phyloP scores from a whole-genome alignment of 2,113 vertebrate species.

The Podarcis muralis region DNA sequence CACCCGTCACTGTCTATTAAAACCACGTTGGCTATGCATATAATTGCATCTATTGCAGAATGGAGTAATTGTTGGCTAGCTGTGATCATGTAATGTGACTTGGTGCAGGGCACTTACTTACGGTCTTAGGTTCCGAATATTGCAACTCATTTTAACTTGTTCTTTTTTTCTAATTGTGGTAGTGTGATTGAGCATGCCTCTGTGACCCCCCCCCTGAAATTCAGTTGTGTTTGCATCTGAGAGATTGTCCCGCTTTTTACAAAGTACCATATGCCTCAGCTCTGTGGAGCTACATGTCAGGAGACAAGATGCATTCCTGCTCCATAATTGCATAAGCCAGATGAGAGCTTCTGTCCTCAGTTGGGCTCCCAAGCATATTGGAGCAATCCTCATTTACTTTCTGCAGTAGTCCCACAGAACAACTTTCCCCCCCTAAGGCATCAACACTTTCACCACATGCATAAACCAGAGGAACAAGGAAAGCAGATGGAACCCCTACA shows the following conservation, averaged over 20 bases:
- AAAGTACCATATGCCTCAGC: no score
- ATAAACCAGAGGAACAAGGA: background rate
- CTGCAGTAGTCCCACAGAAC: background rate
- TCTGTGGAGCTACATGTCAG: background rate
- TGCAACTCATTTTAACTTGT: background rate
- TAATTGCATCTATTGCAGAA: background rate
- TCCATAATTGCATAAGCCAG: background rate
- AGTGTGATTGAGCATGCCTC: background rate
- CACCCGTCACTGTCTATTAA: background rate
- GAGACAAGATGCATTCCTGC: background rate
- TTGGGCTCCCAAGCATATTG: background rate
- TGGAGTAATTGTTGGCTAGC: background rate
- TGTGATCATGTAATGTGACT: background rate
- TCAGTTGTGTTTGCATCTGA: background rate
- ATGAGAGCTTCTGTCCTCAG: background rate
- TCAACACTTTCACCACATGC: background rate
- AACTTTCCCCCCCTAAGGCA: background rate
- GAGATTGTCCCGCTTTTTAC: background rate
- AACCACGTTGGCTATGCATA: background rate
- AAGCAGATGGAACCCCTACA: background rate
- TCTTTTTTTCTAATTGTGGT: background rate
- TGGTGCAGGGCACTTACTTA: slow-evolving; percentile 25
- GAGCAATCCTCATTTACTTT: background rate
- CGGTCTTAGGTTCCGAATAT: slow-evolving; percentile 17
- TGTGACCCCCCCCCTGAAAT: background rate